phyloP scores from a whole-genome alignment of 2,113 vertebrate genomes.

The Zeus faber region DNA sequence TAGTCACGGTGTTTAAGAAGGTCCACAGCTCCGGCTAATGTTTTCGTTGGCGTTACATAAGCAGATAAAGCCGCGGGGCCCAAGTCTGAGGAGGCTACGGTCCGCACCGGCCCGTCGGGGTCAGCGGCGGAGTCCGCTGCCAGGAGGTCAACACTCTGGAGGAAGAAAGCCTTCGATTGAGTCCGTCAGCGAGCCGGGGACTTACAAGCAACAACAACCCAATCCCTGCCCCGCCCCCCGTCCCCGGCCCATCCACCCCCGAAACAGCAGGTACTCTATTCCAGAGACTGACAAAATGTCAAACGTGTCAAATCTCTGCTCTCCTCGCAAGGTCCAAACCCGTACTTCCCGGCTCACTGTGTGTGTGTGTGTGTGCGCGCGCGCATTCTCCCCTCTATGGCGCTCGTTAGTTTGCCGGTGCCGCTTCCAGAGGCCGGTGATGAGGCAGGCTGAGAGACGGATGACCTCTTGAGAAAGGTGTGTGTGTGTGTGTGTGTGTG shows the following conservation, averaged over 20 bases:
- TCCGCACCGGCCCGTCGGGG: not conserved
- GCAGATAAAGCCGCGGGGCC: not conserved
- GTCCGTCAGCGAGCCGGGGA: not conserved
- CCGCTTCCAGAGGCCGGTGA: too few species aligned
- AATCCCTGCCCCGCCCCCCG: too few species aligned
- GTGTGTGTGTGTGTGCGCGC: too few species aligned
- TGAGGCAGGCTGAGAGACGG: too few species aligned
- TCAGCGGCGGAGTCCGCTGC: not conserved
- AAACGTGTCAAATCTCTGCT: conserved; percentile 11
- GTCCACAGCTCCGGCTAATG: not conserved
- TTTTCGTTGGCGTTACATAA: not conserved
- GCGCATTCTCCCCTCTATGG: too few species aligned
- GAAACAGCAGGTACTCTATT: not conserved
- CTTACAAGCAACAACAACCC: too few species aligned
- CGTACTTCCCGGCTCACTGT: too few species aligned
- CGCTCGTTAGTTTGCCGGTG: too few species aligned
- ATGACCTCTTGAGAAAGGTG: too few species aligned
- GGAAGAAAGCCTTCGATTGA: not conserved
- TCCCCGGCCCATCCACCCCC: not conserved
- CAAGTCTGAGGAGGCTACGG: not conserved
- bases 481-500: too few species aligned
- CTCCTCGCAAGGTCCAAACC: too few species aligned
- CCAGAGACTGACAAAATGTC: too few species aligned
- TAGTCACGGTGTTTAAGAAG: not conserved
- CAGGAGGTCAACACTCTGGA: not conserved